Evolutionary conservation across 2,888 invertebrate species (phyloP), one percentile per base, ranked within the genome.

Genomic region (Byasa hedistus): DNA sequence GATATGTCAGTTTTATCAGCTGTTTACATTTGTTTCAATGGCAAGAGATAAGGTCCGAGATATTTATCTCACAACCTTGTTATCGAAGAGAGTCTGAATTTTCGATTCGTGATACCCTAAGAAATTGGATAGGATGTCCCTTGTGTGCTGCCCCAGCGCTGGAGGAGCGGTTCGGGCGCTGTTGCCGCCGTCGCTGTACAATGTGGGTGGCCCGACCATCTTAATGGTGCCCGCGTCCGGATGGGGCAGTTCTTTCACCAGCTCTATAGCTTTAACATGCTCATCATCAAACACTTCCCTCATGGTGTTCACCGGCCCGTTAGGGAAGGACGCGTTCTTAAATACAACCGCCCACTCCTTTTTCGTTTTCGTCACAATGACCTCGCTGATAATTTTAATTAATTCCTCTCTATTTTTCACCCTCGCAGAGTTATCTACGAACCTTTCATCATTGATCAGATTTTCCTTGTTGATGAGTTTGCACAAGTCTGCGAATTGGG

Each of bases 291-390:
- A 99, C 0, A 96, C 97, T 86, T 97, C 94, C 70, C 93, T 87
- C 85, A 99, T 94, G 55, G 93, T 95, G 87, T 99, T 99, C 4
- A 99, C 94, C 0, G 98, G 98, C 0, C 98, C 98, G 77, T 95
- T 96, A 0, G 99, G 98, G 82, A 98, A 97, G 1, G 95, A 90
- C 1, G 95, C 94, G 22, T 94, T 94, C 65, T 95, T 93, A 75
- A 99, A 96, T 54, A 94, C 79, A 1, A 82, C 73, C 69, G 93
- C 85, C 98, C 98, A 98, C 77, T 97, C 94, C 32, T 93, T 89
- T 61, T 94, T 96, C 0, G 94, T 93, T 80, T 96, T 95, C 0
- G 86, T 89, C n/a, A 81, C 76, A n/a, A 92, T 82, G 65, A 94
- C 91, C 0, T 92, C 79, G 68, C 93, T 91, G 2, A 98, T 84